Evolutionary conservation across 2,888 invertebrate species (phyloP), one percentile per base, ranked within the genome.

Genomic region (Tortrix viridana): DNA sequence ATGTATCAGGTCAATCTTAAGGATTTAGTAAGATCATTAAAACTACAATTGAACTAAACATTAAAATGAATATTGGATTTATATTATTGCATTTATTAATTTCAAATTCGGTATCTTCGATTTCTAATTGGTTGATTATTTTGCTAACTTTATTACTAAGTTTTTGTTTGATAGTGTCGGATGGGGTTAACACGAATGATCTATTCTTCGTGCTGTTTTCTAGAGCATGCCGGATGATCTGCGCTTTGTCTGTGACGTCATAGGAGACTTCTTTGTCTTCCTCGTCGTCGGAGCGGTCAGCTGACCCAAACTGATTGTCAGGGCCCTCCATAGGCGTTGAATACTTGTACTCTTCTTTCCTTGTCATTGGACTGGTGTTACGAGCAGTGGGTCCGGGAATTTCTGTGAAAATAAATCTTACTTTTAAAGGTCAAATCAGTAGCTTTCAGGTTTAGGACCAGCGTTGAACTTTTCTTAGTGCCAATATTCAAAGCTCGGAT

Each of bases 371-470:
- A 70, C 93, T 89, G 52, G 93, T 92, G 74, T 92, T 93, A 74
- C 88, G 93, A 65, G 93, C 84, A 44, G 94, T 94, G 7, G 95
- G 95, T 37, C 95, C 95, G n/a, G 95, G 95, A 73, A 96, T 96
- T 89, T 96, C 96, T 96, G 92, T 62, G 65, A 73, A 49, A 68
- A 64, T 38, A 48, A 6, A 12, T n/a, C 14, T 12, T 5, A n/a
- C n/a, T n/a, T n/a, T 26, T 26, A 26, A 3, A 26, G 26, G 26
- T 26, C 4, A 3, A 26, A 26, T 26, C n/a, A n/a, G n/a, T n/a
- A n/a, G n/a, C n/a, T n/a, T n/a, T n/a, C n/a, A n/a, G n/a, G n/a
- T n/a, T n/a, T n/a, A n/a, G n/a, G n/a, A n/a, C n/a, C n/a, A n/a
- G n/a, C n/a, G n/a, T n/a, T n/a, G n/a, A n/a, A n/a, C n/a, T n/a